A percentile compares a stretch with the other conserved stretches of the same genome.
Evolutionary conservation across 92 coral and sea anemone species (phyloP).

Genomic region (Zoanthus solanderi): DNA sequence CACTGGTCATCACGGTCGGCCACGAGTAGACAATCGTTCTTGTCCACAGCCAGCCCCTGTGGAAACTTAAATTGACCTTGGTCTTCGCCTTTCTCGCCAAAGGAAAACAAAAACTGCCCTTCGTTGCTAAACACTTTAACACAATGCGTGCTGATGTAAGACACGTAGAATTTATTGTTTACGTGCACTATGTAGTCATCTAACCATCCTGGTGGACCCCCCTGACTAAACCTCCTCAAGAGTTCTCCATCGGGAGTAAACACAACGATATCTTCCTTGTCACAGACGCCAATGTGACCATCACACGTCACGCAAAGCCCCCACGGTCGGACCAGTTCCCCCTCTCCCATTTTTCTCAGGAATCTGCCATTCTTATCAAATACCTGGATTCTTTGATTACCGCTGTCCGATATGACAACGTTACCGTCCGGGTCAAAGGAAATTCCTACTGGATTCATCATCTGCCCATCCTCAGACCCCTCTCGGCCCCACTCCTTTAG

Average conservation of each 20-base stretch:
- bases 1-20: conserved; percentile 83
- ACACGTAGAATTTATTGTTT: conserved; percentile 67
- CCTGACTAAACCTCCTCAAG: conserved; percentile 40
- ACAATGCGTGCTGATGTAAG: conserved; percentile 84
- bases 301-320: conserved; percentile 44
- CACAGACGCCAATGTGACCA: conserved; percentile 46
- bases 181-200: conserved; percentile 44
- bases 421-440: conserved; percentile 19
- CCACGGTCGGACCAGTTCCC: conserved; percentile 38
- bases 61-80: conserved; percentile 74
- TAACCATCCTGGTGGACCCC: conserved; percentile 45
- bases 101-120: conserved; percentile 69
- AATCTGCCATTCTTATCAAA: conserved; percentile 39
- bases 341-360: conserved; percentile 36
- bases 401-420: conserved; percentile 45
- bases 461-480: conserved; percentile 37
- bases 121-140: conserved; percentile 83
- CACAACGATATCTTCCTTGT: conserved; percentile 45
- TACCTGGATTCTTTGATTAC: conserved; percentile 37
- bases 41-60: conserved; percentile 79
- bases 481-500: conserved; percentile 46
- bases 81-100: conserved; percentile 49
- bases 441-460: conserved; percentile 43
- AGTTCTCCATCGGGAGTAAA: conserved; percentile 17
- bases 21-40: conserved; percentile 71